Percentiles rank a stretch among this genome's conserved stretches.
These are phyloP conservation scores for Pantherophis vulpinus DNA, from an alignment of 2,797 vertebrate genomes.

Conservation along the genomic window DNA sequence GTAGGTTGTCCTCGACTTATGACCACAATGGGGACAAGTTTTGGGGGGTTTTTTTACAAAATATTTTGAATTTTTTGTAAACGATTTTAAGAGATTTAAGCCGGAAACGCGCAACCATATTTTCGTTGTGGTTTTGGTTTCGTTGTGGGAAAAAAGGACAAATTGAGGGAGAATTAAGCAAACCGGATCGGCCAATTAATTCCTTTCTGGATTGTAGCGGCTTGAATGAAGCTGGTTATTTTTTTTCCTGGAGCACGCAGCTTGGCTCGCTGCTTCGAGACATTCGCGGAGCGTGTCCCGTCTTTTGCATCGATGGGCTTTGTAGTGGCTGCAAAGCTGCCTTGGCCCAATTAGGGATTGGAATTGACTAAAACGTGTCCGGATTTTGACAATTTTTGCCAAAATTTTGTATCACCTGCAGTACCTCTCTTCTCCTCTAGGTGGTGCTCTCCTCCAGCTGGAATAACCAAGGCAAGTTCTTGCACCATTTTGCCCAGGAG, in stretches of 20 bases:
- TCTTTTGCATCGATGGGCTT: not conserved
- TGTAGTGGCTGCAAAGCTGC: not conserved
- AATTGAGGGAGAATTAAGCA: not conserved
- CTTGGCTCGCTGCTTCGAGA: not conserved
- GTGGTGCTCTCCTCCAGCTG: constrained; percentile 19
- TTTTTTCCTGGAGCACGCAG: not conserved
- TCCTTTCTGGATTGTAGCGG: not conserved
- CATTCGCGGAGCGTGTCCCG: fast-evolving
- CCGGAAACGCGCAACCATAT: not conserved
- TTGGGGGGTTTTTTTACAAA: no score
- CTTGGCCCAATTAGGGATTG: not conserved
- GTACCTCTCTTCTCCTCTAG: not conserved
- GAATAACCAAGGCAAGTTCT: constrained; percentile 21
- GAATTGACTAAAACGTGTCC: not conserved
- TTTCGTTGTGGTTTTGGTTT: not conserved
- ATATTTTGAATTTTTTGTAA: not conserved
- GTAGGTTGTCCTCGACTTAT: no score
- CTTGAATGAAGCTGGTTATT: not conserved
- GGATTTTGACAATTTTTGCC: not conserved
- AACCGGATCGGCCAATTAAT: not conserved
- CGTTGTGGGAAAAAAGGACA: not conserved
- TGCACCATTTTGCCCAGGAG: constrained; percentile 29
- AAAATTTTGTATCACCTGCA: not conserved
- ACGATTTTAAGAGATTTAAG: not conserved
- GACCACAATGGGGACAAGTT: no score